Base-by-base conservation (phyloP, 2,888 invertebrate genomes). In the Erannis defoliaria region DNA sequence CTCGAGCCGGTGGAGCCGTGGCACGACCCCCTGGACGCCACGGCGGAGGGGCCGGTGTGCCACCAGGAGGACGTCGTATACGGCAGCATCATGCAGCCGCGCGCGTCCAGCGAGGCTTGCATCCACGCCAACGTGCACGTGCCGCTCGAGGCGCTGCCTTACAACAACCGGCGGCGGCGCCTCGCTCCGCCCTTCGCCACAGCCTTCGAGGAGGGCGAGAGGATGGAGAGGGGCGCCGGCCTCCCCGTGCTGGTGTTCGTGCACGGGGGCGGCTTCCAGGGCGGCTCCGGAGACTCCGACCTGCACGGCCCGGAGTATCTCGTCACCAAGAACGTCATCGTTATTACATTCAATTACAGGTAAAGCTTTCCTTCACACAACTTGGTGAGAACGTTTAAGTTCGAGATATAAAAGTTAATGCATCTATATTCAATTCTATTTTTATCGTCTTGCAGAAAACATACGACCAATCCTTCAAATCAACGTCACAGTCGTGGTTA, bases 41-140 rank as follows among this genome's bases (percentile, higher is more conserved):
- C 90, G 1, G 82, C 86, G 2, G 95, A 94, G 67, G 93, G 94
- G 0, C 92, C 94, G 0, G 87, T 94, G 9, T 96, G 96, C 73
- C 93, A 94, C 0, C 96, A 96, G 76, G 81, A 87, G 1, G 93
- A 94, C 71, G 79, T 90, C 14, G 66, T 91, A 31, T 92, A 91
- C 71, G 82, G 82, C 0, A 65, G 62, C 1, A 53, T 90, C 8
- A 80, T 82, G 81, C 65, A 70, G 61, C 75, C 81, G 2, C 68
- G 64, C n/a, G 68, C 70, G 33, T 78, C 82, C 80, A 80, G 76
- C 63, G 92, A 92, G 70, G 84, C 81, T 0, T 93, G 92, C 71
- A 87, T 92, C 65, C 77, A 84, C 68, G 90, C 89, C 48, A 91
- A 90, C 67, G 72, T 93, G 9, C 86, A 91, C 72, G 88, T 85